Evolutionary conservation across 2,797 vertebrate genomes (phyloP).

Genomic region (Sebastes vulpes): DNA sequence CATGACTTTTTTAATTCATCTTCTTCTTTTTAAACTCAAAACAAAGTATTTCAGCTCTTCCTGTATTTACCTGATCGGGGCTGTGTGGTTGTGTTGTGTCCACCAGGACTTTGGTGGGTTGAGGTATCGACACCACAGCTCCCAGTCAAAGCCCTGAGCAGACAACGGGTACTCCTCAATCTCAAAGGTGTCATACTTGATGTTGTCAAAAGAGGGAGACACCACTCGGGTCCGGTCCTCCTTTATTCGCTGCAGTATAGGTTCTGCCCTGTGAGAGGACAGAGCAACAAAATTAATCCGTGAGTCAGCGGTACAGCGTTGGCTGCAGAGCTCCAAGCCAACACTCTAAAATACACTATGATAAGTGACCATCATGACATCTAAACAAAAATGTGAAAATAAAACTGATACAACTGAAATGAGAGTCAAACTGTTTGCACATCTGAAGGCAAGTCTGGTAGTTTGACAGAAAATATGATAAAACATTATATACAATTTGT

Average conservation of each 20-base stretch:
- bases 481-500: background rate
- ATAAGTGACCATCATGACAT: background rate
- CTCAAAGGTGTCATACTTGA: slow-evolving; percentile 97
- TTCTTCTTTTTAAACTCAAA: background rate
- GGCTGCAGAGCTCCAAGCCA: background rate
- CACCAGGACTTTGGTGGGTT: slow-evolving; percentile 97
- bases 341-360: background rate
- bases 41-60: background rate
- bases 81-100: slow-evolving; percentile 92
- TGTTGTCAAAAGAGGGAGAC: slow-evolving; percentile 97
- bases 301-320: background rate
- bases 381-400: background rate
- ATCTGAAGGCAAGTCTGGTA: background rate
- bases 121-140: slow-evolving; percentile 96
- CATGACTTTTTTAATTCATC: background rate
- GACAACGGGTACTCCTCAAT: slow-evolving; percentile 96
- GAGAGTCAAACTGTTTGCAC: background rate
- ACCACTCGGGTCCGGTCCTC: slow-evolving; percentile 94
- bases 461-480: background rate
- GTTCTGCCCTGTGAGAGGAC: slow-evolving; percentile 89
- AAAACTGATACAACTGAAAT: background rate
- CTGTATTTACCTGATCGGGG: slow-evolving; percentile 91
- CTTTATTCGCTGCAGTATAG: slow-evolving; percentile 93
- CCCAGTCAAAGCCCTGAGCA: slow-evolving; percentile 98
- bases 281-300: background rate